Base-by-base conservation (phyloP, 2,888 invertebrate species). In the Caenorhabditis sp. region DNA sequence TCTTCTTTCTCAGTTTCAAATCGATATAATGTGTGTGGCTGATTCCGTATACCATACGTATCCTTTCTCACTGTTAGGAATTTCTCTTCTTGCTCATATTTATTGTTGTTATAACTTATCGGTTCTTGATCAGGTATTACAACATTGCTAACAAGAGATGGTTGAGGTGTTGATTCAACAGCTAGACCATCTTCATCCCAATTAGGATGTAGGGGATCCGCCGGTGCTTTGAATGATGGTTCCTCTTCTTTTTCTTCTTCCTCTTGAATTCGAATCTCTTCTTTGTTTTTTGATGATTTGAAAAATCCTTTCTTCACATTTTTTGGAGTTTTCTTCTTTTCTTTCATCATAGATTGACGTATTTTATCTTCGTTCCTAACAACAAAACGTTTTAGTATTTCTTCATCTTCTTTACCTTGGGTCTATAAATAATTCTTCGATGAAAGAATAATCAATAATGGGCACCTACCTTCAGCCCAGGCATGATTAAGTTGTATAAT, bases 1-100 rank as follows among this genome's bases (percentile, higher is more conserved):
- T 52, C n/a, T 23, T 20, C 1, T 21, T 20, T 20, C 21, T 52
- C 52, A 20, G 2, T 20, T 5, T 52, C 52, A 23, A 52, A 52
- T 52, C 52, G 52, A 52, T 52, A 52, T 4, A 52, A n/a, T 17
- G 21, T 52, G 12, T 52, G 52, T 21, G 52, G 52, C n/a, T 52
- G 52, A 23, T 52, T 52, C 21, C 23, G 21, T 7, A 52, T 23
- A 21, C 52, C 52, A 52, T 52, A 52, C 3, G 21, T 21, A 52
- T 52, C 52, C 21, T 23, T n/a, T 52, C 52, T 52, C n/a, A 21
- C 3, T 21, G 52, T 52, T 21, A 23, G 7, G 4, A 20, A 23
- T 52, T 20, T 5, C 21, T 8, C 43, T 43, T 43, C 17, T 43
- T 17, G 10, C 43, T 43, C 43, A 14, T 43, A 43, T 43, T 43